A percentile compares a stretch with the other conserved stretches of the same genome.
Evolutionary conservation across 2,888 invertebrate genomes (phyloP).

Genomic region (Bellardia pandia): DNA sequence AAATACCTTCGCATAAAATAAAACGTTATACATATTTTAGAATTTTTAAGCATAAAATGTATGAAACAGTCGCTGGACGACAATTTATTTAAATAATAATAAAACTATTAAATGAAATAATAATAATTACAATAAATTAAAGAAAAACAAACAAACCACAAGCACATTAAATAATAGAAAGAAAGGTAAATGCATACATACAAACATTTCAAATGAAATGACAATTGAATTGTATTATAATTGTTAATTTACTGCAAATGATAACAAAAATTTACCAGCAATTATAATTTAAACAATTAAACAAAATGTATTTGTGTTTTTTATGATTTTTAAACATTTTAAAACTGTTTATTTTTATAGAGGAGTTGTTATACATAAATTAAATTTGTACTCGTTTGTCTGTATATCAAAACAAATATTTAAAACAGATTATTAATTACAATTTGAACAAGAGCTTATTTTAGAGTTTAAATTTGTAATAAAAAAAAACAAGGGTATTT

Average conservation of each 20-base stretch:
- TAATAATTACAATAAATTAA: constrained; percentile 4
- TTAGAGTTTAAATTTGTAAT: constrained; percentile 1
- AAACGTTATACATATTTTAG: constrained; percentile 10
- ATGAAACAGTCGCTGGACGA: constrained; percentile 68
- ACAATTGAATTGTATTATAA: constrained; percentile 22
- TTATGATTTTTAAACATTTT: too few relatives aligned
- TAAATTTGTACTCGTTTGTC: background rate
- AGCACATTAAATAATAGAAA: too few relatives aligned
- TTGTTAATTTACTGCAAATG: constrained; percentile 24
- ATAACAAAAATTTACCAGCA: background rate
- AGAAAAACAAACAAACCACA: background rate
- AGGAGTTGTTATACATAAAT: too few relatives aligned
- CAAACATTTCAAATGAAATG: constrained; percentile 11
- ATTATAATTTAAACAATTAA: constrained; percentile 7
- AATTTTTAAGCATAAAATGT: constrained; percentile 14
- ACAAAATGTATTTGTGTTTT: background rate
- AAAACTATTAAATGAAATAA: constrained; percentile 6
- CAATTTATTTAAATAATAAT: constrained; percentile 17
- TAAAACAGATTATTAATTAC: background rate
- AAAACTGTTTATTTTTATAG: too few relatives aligned
- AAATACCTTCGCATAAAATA: background rate
- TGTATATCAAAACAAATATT: constrained; percentile 14
- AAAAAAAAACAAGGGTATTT: background rate
- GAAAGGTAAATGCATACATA: background rate
- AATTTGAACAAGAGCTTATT: background rate